Evolutionary conservation across 2,888 invertebrate species (phyloP).

Genomic region (Macrophya annulata): DNA sequence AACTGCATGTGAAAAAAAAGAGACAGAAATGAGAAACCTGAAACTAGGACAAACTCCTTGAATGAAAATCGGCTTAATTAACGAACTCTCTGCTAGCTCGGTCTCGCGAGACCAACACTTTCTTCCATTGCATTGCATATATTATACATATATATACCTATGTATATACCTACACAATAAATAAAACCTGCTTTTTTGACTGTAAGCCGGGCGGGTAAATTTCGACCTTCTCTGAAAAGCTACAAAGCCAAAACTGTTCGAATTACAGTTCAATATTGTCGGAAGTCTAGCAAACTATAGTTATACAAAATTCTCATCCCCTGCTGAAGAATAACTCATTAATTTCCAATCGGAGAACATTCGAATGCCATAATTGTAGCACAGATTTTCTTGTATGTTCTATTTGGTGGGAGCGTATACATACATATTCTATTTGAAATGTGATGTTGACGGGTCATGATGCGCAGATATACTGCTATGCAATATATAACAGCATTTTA

Average conservation of each 20-base stretch:
- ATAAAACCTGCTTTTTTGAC: neutral
- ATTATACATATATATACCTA: neutral
- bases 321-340: neutral
- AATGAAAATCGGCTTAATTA: slow-evolving; percentile 42
- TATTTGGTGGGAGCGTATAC: neutral
- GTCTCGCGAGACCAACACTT: slow-evolving; percentile 1
- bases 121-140: neutral
- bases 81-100: neutral
- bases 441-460: slow-evolving; percentile 30
- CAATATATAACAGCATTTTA: slow-evolving; percentile 5
- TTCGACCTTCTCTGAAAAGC: neutral
- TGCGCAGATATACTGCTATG: neutral
- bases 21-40: neutral
- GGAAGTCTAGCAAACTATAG: neutral
- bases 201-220: neutral
- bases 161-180: neutral
- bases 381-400: neutral
- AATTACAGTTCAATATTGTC: neutral
- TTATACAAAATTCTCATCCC: neutral
- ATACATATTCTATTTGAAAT: neutral
- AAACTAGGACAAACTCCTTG: slow-evolving; percentile 35
- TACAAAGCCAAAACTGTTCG: neutral
- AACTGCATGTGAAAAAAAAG: neutral
- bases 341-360: neutral
- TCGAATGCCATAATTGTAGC: neutral